phyloP scores from a whole-genome alignment of 2,113 vertebrate species.

The Malaclemys terrapin region DNA sequence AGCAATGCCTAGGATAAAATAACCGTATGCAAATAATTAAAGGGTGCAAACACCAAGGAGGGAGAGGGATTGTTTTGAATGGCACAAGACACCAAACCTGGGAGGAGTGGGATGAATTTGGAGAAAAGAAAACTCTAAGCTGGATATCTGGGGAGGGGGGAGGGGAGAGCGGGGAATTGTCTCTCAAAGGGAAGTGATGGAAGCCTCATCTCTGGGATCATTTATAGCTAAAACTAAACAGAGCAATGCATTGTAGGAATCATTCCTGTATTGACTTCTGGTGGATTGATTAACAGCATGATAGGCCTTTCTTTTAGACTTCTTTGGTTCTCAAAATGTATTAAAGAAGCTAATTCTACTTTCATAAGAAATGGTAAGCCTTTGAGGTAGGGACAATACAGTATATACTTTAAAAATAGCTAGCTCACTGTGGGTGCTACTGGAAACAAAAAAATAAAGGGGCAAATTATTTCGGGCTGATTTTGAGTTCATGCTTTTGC shows the following conservation, averaged over 20 bases:
- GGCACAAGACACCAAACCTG: not conserved
- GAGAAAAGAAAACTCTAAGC: not conserved
- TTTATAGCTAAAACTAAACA: conserved; percentile 44
- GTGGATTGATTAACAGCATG: not conserved
- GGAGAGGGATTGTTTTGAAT: not conserved
- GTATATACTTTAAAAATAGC: not conserved
- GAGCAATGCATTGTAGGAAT: conserved; percentile 20
- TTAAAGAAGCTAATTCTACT: conserved; percentile 16
- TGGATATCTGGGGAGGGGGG: not conserved
- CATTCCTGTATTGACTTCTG: conserved; percentile 38
- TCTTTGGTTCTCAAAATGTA: conserved; percentile 37
- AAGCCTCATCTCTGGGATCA: conserved; percentile 29
- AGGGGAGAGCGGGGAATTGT: not conserved
- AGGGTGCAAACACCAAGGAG: not conserved
- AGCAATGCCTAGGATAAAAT: not conserved
- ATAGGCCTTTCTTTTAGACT: conserved; percentile 22
- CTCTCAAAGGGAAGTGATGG: conserved; percentile 50
- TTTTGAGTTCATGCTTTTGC: not conserved
- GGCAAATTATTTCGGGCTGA: not conserved
- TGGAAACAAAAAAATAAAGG: not conserved
- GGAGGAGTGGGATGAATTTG: not conserved
- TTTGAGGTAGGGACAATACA: not conserved
- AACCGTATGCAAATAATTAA: not conserved
- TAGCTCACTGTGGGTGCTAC: accelerated
- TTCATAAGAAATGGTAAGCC: conserved; percentile 17